Conservation (phyloP, 2,888 invertebrate genomes). For the Phytoseiulus persimilis region DNA sequence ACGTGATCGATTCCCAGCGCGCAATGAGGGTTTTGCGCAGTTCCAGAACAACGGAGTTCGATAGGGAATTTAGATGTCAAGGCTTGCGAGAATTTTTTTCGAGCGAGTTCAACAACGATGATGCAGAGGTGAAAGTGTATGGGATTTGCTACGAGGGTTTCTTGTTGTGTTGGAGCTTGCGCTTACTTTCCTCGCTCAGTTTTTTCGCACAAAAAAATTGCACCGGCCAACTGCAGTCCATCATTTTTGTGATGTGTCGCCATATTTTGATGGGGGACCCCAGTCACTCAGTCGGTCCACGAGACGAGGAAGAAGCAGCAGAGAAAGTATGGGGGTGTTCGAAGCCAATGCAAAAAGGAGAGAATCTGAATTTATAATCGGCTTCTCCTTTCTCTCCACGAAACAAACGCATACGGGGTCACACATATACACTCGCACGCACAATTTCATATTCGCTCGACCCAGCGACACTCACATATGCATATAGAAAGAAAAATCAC, state of each 20-base stretch:
- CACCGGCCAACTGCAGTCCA: conserved; percentile 5
- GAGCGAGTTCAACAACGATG: background rate
- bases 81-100: background rate
- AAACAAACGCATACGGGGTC: background rate
- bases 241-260: conserved; percentile 5
- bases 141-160: background rate
- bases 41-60: background rate
- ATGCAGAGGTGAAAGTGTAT: background rate
- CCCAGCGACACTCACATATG: background rate
- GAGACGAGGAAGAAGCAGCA: background rate
- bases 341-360: background rate
- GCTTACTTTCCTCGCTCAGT: background rate
- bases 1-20: too few relatives aligned
- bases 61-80: background rate
- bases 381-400: background rate
- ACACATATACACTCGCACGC: background rate
- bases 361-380: background rate
- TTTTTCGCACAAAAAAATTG: background rate
- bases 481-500: background rate
- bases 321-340: background rate
- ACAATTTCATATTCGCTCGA: background rate
- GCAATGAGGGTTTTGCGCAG: too few relatives aligned
- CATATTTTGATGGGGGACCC: conserved; percentile 5
- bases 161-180: background rate
- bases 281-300: background rate